Conservation (phyloP, 1,140 invertebrate genomes). For the Argopecten irradians region DNA sequence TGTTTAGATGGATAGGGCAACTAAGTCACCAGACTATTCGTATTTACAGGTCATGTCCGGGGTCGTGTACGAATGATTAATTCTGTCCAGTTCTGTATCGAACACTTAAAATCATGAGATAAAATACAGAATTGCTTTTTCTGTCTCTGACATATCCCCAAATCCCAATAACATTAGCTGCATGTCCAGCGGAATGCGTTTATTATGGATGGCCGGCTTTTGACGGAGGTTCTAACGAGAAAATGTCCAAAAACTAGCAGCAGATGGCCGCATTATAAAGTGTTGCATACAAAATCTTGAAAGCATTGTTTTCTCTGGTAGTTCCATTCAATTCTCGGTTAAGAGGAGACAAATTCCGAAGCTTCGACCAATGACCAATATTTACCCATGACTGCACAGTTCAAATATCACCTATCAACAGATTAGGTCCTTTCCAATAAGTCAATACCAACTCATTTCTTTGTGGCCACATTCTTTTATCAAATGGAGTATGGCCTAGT, state of each 20-base stretch:
- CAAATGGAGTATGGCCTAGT: not conserved
- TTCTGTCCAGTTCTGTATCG: constrained; percentile 15
- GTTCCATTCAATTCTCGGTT: not conserved
- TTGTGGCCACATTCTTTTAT: not conserved
- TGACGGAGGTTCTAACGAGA: not conserved
- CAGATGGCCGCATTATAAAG: not conserved
- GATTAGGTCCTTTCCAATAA: not conserved
- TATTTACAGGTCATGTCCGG: not conserved
- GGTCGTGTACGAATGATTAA: not conserved
- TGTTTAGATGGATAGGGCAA: not conserved
- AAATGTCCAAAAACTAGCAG: not conserved
- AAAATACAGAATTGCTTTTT: not conserved
- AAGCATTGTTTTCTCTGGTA: not conserved
- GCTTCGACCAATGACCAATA: not conserved
- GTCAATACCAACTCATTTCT: not conserved
- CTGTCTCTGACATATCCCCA: not conserved
- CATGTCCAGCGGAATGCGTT: not conserved
- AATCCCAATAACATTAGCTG: not conserved
- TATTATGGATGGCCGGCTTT: not conserved
- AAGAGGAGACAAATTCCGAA: not conserved
- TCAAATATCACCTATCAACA: not conserved
- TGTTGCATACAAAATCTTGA: not conserved
- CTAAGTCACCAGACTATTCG: not conserved
- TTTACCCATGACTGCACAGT: not conserved
- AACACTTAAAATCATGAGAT: not conserved